Evolutionary conservation across 2,888 invertebrate genomes (phyloP).

Genomic region (Ophion ventricosus): DNA sequence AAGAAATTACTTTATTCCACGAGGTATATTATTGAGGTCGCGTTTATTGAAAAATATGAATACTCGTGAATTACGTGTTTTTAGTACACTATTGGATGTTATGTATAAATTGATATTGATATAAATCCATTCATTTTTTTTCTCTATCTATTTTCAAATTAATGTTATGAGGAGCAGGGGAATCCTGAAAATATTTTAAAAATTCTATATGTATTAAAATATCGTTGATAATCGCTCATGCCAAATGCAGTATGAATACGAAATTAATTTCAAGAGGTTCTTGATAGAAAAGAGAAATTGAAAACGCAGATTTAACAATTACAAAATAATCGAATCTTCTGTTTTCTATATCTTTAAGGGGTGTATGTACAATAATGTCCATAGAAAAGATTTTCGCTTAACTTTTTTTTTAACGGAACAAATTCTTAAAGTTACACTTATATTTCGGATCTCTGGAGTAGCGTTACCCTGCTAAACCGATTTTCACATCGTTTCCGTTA

Average conservation of each 20-base stretch:
- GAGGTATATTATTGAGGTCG: conserved; percentile 21
- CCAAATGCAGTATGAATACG: background rate
- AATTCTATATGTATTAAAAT: background rate
- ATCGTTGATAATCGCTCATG: background rate
- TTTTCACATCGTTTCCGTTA: background rate
- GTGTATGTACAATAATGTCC: no score
- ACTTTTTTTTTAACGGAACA: background rate
- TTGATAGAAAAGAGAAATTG: no score
- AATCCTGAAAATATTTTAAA: background rate
- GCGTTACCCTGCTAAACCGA: no score
- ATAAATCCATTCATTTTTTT: background rate
- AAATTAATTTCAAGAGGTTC: background rate
- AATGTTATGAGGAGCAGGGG: background rate
- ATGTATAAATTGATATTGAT: background rate
- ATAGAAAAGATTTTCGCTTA: no score
- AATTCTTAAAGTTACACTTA: background rate
- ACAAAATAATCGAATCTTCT: no score
- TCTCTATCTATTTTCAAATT: background rate
- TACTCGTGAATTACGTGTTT: background rate
- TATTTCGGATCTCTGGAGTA: no score
- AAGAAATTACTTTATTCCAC: conserved; percentile 11
- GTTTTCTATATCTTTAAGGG: no score
- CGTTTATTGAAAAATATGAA: conserved; percentile 8
- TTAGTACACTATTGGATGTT: background rate
- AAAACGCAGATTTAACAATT: no score